Base-by-base conservation (phyloP, 1,140 invertebrate species). In the Pomacea maculata region DNA sequence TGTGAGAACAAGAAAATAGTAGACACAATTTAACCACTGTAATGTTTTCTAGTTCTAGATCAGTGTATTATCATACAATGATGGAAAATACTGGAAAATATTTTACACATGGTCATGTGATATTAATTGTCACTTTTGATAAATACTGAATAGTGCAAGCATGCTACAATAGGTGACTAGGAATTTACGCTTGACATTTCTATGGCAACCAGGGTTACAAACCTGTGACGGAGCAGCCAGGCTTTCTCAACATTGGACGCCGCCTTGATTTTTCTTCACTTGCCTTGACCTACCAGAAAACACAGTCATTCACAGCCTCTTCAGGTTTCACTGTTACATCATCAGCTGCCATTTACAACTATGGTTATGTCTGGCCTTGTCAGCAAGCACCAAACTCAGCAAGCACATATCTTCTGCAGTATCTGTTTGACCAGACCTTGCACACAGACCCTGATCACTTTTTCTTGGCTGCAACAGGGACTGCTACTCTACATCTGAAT, bases 401-500 rank as follows among this genome's bases (percentile, higher is more conserved):
- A 15, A 74, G 80, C 14, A 83, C 80, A 45, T 86, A 84, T 55
- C 74, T 65, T 12, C 76, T 87, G 68, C 82, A 80, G 67, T 80
- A 87, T 67, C 67, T 88, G 79, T 88, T 88, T 85, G 87, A 88
- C 70, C 87, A 88, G 77, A 87, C 86, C 1, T 71, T 87, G 67
- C 70, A 65, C 2, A 78, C 71, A 15, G 54, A 78, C 34, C 55
- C 34, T 6, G 34, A 83, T 10, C 84, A 87, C 17, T 87, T 85
- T 74, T 87, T 83, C 75, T 55, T 84, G 74, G 83, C 84, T 2
- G 25, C 78, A n/a, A 54, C 81, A 5, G 65, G 79, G 0, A 55
- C 78, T 14, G 71, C 86, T 64, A 87, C 84, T 12, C 54, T 88
- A 1, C 86, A 84, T 75, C 7, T 78, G 87, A 34, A 83, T 79